A percentile compares a stretch with the other conserved stretches of the same genome.
Conservation (phyloP, 1,140 invertebrate genomes). For the Trypoxylus dichotomus region DNA sequence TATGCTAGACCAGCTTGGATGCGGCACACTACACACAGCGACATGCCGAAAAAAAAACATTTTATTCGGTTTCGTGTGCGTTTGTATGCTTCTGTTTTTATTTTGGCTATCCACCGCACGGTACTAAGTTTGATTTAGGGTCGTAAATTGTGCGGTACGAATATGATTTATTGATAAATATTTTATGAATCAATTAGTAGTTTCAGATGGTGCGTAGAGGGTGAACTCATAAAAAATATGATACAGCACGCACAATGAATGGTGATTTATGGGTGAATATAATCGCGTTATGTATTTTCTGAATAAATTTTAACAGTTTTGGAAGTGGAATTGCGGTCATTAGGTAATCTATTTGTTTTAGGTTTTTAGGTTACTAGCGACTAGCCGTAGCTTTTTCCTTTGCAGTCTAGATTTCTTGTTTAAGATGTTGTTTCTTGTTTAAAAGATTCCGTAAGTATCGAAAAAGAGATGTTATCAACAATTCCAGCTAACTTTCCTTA, state of each 20-base stretch:
- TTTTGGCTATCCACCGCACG: background rate
- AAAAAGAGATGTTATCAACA: too few relatives aligned
- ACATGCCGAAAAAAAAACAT: background rate
- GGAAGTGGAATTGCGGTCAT: background rate
- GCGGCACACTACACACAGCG: background rate
- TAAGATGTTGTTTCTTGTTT: too few relatives aligned
- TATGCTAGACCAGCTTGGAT: background rate
- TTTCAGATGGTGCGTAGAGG: background rate
- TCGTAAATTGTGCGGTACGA: slow-evolving; percentile 1
- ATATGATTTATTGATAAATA: slow-evolving; percentile 1
- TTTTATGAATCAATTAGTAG: slow-evolving; percentile 7
- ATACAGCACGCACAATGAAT: background rate
- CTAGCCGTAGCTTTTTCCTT: too few relatives aligned
- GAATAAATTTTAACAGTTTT: background rate
- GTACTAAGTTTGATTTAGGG: slow-evolving; percentile 2
- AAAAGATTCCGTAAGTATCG: too few relatives aligned
- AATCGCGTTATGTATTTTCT: background rate
- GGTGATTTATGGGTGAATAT: background rate
- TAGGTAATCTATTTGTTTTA: background rate
- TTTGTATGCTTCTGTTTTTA: background rate
- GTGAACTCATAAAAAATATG: background rate
- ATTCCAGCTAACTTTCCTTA: too few relatives aligned
- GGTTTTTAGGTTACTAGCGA: too few relatives aligned
- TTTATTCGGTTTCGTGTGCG: background rate
- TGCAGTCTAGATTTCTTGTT: too few relatives aligned